Base-by-base conservation (phyloP, 2,113 vertebrate genomes). In the Petrocephalus zakoni region DNA sequence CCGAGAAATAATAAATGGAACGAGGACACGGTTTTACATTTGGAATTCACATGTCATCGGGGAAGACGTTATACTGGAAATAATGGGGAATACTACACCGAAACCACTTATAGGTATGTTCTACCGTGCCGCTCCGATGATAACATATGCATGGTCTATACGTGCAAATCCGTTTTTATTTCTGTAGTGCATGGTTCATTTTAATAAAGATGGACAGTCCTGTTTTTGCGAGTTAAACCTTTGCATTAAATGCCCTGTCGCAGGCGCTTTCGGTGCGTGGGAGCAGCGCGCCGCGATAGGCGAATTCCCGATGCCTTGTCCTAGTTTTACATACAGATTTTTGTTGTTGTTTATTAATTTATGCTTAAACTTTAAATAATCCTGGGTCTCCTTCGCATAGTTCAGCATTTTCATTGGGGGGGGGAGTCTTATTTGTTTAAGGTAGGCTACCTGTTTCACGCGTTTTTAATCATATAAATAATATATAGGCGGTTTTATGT, bases 21-120 rank as follows among this genome's bases (percentile, higher is more conserved):
- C 93, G 91, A 91, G 92, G 89, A 90, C 92, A 90, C 89, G 17
- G 88, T 3, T n/a, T n/a, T 90, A 88, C 91, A 92, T 64, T 92
- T 90, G 87, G 92, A 91, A 92, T 94, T 91, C 92, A 95, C 93
- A 95, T 95, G 92, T 92, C 94, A 93, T 90, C 92, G 88, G 92
- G 93, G 89, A 92, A 91, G 89, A 92, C 90, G 88, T 87, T 93
- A 93, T 89, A 89, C 86, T 92, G 93, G 91, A 92, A 91, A 93
- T 94, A 94, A 96, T 96, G 96, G 95, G 95, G 90, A 96, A 96
- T 58, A 93, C 95, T 86, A 93, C 96, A 91, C 96, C 94, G 53
- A 96, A 96, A 91, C 95, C 95, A 37, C 90, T 95, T 72, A 93
- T 95, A 93, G 96, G 96, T 96, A 94, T 47, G 88, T 46, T 42